Conservation (phyloP, 2,888 invertebrate genomes). For the Caenorhabditis sulstoni region DNA sequence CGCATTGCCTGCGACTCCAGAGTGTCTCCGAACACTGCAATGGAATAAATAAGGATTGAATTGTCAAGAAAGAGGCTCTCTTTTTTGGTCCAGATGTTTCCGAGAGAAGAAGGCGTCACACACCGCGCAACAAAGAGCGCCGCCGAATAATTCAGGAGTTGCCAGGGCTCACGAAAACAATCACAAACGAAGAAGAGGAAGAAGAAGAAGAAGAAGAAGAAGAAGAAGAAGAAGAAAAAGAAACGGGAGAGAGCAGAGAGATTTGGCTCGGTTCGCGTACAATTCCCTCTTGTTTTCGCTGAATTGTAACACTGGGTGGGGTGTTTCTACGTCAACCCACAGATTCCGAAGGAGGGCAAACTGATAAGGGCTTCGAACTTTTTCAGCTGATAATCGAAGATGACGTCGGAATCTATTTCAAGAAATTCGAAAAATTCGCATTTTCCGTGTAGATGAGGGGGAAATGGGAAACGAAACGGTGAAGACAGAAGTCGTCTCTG, state of each 20-base stretch:
- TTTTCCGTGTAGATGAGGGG: no score
- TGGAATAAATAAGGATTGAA: background rate
- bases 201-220: background rate
- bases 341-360: no score
- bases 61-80: background rate
- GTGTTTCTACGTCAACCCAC: background rate
- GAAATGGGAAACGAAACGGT: background rate
- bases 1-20: conserved; percentile 48
- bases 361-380: no score
- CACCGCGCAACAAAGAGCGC: conserved; percentile 14
- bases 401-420: background rate
- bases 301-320: background rate
- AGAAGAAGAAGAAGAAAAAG: background rate
- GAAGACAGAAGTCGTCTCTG: no score
- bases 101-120: conserved; percentile 2
- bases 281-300: conserved; percentile 1
- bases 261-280: no score
- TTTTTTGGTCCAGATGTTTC: conserved; percentile 2
- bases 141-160: conserved; percentile 32
- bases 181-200: background rate
- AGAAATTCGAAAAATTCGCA: background rate
- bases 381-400: background rate
- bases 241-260: conserved; percentile 2
- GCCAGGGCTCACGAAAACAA: conserved; percentile 17
- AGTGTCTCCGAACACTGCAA: conserved; percentile 43